phyloP scores from a whole-genome alignment of 1,140 invertebrate genomes.

The Papilio xuthus region DNA sequence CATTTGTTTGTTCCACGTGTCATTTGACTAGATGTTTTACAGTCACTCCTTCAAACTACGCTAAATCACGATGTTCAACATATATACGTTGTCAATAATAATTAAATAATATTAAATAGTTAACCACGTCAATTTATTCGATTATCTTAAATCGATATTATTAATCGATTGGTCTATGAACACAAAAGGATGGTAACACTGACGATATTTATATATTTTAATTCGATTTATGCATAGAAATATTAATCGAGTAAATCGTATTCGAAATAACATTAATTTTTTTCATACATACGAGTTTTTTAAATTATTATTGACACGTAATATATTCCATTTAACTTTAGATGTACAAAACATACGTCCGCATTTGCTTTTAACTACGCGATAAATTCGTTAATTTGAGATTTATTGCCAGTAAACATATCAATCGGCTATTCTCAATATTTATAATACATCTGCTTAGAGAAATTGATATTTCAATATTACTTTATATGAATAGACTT shows the following conservation, averaged over 20 bases:
- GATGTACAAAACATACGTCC: slow-evolving; percentile 45
- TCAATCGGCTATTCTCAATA: slow-evolving; percentile 78
- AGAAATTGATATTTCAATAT: slow-evolving; percentile 45
- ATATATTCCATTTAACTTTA: slow-evolving; percentile 30
- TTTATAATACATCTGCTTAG: slow-evolving; percentile 65
- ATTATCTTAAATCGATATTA: slow-evolving; percentile 9
- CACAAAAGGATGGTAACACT: neutral
- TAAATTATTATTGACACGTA: slow-evolving; percentile 26
- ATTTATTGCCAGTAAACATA: slow-evolving; percentile 80
- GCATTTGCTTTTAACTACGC: slow-evolving; percentile 62
- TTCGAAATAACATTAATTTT: neutral
- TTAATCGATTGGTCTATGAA: neutral
- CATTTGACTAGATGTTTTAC: slow-evolving; percentile 62
- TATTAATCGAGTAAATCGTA: neutral
- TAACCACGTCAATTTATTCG: neutral
- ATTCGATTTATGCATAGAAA: too few relatives aligned
- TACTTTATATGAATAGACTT: slow-evolving; percentile 48
- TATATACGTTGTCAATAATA: slow-evolving; percentile 31
- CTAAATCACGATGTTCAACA: slow-evolving; percentile 21
- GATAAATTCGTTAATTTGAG: slow-evolving; percentile 74
- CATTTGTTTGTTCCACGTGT: slow-evolving; percentile 47
- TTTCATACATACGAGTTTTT: neutral
- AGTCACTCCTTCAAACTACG: slow-evolving; percentile 42
- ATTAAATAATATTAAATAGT: neutral
- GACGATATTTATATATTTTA: neutral